Percentiles rank a stretch among this genome's conserved stretches.
phyloP scores from a whole-genome alignment of 2,888 invertebrate genomes.

The Tenthredo scrophulariae region DNA sequence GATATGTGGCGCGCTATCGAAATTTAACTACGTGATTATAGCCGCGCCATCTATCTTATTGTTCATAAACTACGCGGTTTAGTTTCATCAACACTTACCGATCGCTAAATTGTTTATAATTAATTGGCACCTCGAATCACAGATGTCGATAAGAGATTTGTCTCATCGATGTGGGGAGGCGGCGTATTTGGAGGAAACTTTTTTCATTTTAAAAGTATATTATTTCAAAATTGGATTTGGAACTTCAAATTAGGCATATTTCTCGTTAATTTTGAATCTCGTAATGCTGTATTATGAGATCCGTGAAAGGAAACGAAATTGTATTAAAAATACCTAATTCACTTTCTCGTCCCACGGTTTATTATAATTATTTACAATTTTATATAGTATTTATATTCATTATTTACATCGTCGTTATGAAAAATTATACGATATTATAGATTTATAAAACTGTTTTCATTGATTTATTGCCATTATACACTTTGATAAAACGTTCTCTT shows the following conservation, averaged over 20 bases:
- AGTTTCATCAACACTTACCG: neutral
- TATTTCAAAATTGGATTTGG: neutral
- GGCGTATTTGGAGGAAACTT: neutral
- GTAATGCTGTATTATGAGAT: too few relatives aligned
- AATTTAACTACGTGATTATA: neutral
- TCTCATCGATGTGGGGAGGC: neutral
- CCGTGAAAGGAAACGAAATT: neutral
- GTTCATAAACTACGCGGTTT: neutral
- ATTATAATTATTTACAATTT: constrained; percentile 15
- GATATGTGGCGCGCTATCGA: neutral
- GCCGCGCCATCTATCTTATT: neutral
- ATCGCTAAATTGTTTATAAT: neutral
- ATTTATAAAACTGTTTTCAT: neutral
- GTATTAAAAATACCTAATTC: neutral
- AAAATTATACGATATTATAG: neutral
- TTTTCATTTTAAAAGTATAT: neutral
- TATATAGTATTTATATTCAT: constrained; percentile 19
- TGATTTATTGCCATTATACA: constrained; percentile 5
- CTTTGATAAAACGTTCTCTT: neutral
- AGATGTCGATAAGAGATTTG: neutral
- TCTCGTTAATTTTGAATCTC: neutral
- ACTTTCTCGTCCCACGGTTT: neutral
- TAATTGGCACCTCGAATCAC: neutral
- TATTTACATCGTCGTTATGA: constrained; percentile 20
- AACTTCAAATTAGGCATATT: neutral